Evolutionary conservation across 2,797 vertebrate genomes (phyloP).

Genomic region (Danio aesculapii): DNA sequence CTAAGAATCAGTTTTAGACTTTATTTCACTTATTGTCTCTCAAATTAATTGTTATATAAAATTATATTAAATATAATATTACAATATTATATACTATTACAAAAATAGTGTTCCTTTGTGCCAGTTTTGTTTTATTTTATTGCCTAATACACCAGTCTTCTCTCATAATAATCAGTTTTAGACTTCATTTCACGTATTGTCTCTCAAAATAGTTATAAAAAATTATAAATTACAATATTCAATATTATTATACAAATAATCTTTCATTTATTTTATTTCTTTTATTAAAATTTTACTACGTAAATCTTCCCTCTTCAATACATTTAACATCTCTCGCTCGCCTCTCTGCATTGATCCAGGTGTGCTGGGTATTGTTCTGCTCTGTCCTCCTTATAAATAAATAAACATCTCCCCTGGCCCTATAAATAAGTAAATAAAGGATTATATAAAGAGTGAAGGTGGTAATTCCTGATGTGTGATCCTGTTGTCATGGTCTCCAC

Average conservation of each 20-base stretch:
- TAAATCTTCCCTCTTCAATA: neutral
- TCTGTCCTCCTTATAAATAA: neutral
- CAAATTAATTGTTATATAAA: neutral
- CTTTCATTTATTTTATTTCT: neutral
- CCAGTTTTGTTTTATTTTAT: neutral
- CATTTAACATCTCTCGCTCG: neutral
- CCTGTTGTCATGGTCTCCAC: slow-evolving; percentile 13
- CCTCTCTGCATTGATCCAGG: neutral
- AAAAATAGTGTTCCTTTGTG: no score
- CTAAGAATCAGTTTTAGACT: no score
- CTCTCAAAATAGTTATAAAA: no score
- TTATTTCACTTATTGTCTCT: neutral
- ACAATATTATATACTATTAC: neutral
- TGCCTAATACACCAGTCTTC: no score
- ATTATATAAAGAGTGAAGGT: slow-evolving; percentile 24
- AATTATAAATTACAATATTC: neutral
- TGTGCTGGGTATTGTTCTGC: neutral
- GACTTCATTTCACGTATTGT: no score
- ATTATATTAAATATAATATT: neutral
- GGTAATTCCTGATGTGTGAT: slow-evolving; percentile 29
- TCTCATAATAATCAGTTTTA: no score
- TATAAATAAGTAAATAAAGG: neutral
- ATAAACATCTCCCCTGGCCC: neutral
- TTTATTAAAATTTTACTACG: neutral
- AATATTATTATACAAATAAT: no score